Evolutionary conservation across 1,140 invertebrate species (phyloP), one percentile per base, ranked within the genome.

Genomic region (Cylas formicarius): DNA sequence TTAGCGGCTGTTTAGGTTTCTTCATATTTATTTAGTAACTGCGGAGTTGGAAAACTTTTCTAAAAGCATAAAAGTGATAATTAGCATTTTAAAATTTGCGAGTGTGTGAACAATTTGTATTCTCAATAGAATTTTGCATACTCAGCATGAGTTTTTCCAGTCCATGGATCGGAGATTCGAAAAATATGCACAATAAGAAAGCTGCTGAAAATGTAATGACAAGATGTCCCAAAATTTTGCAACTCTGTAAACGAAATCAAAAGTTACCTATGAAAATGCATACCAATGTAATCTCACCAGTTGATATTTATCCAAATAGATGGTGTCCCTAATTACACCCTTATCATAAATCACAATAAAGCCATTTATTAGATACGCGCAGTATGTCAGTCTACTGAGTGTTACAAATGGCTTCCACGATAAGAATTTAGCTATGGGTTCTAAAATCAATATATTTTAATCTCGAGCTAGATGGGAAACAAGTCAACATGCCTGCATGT

Each of bases 301-400:
- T 58, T 63, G 57, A 52, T 66, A 67, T 54, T 61, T 65, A 44
- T 66, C 68, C 48, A 73, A 60, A 58, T 71, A 66, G 24, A 63
- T 60, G 10, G 76, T 72, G 54, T 72, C 68, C 53, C 76, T 67
- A 31, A 75, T 57, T 37, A 72, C 72, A 10, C 75, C 72, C 5
- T 72, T 62, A 38, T 70, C 70, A 58, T 80, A 74, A 40, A 82
- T 61, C 59, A 79, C 77, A 2, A 82, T 68, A 16, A 81, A 66
- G 2, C 79, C 79, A 56, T 84, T 82, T 5, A 80, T 72, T 24
- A 84, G 69, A 60, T 82, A 83, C 34, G 80, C 80, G 47, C 78
- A 80, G 59, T 80, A 84, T 11, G 77, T 78, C 39, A 84, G 62
- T 41, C 78, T 69, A 44, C 78, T 76, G 27, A 82, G 65, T 16